Percentiles rank a stretch among this genome's conserved stretches.
phyloP scores from a whole-genome alignment of 1,140 invertebrate genomes.

The Tetranychus cinnabarinus region DNA sequence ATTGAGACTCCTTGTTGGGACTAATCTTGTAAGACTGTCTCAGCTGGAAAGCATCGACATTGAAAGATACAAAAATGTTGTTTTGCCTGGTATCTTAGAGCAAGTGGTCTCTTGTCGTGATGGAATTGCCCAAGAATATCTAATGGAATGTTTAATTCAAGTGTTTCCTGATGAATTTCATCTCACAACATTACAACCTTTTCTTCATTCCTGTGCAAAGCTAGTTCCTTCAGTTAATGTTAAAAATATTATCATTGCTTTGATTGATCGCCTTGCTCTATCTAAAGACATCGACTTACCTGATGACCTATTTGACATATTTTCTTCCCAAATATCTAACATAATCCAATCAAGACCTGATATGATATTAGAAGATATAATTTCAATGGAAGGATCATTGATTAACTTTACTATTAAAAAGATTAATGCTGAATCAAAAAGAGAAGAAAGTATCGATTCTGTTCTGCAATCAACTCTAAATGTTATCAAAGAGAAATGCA shows the following conservation, averaged over 20 bases:
- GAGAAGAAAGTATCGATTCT: conserved; percentile 6
- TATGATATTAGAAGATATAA: conserved; percentile 85
- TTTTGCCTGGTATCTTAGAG: conserved; percentile 73
- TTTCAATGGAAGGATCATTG: conserved; percentile 79
- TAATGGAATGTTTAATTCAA: conserved; percentile 99
- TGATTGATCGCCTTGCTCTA: conserved; percentile 71
- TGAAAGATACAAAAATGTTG: conserved; percentile 70
- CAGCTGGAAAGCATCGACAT: conserved; percentile 86
- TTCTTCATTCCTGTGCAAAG: conserved; percentile 89
- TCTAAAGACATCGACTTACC: conserved; percentile 18
- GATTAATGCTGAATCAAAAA: conserved; percentile 1
- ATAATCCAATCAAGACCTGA: conserved; percentile 80
- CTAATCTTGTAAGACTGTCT: conserved; percentile 83
- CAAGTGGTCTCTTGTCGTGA: conserved; percentile 94
- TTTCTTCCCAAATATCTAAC: conserved; percentile 85
- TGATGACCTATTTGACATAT: conserved; percentile 80
- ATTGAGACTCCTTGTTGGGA: conserved; percentile 74
- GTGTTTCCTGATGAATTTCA: conserved; percentile 99
- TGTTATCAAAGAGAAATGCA: conserved; percentile 8
- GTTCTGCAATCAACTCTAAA: conserved; percentile 3
- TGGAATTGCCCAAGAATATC: conserved; percentile 95
- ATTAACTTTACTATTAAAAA: conserved; percentile 74
- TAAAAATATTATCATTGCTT: conserved; percentile 88
- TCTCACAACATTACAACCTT: conserved; percentile 74
- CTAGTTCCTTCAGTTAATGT: conserved; percentile 85